Conservation (phyloP, 2,888 invertebrate species). For the Ennomos quercinarius region DNA sequence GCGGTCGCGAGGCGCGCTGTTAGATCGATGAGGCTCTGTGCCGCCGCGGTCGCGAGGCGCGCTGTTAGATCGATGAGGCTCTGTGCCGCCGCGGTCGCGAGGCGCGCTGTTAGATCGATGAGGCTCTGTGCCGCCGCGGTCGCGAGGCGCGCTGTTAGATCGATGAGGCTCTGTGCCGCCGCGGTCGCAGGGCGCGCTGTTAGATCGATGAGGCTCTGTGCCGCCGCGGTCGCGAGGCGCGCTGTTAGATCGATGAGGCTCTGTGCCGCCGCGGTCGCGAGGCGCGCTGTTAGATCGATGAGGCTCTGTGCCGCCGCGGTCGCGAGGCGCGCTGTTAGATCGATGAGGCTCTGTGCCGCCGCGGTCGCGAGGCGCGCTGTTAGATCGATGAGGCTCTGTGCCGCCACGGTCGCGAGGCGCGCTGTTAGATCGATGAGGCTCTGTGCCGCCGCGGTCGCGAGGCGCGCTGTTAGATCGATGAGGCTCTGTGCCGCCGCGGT, state of each 20-base stretch:
- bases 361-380: constrained; percentile 30
- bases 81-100: not conserved
- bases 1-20: constrained; percentile 30
- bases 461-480: too few species aligned
- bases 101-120: constrained; percentile 50
- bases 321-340: constrained; percentile 46
- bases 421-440: constrained; percentile 51
- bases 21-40: constrained; percentile 52
- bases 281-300: constrained; percentile 50
- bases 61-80: constrained; percentile 51
- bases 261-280: not conserved
- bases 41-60: constrained; percentile 10
- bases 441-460: too few species aligned
- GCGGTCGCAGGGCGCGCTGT: constrained; percentile 29
- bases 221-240: constrained; percentile 10
- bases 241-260: constrained; percentile 51
- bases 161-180: constrained; percentile 33
- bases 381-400: constrained; percentile 52
- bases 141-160: constrained; percentile 46
- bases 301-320: too few species aligned
- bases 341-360: constrained; percentile 33
- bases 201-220: constrained; percentile 52
- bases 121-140: too few species aligned
- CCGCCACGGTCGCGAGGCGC: too few species aligned
- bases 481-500: too few species aligned